A percentile compares a stretch with the other conserved stretches of the same genome.
These are phyloP conservation scores for Mustelus asterias DNA, from an alignment of 2,113 vertebrate species.

Conservation along the genomic window DNA sequence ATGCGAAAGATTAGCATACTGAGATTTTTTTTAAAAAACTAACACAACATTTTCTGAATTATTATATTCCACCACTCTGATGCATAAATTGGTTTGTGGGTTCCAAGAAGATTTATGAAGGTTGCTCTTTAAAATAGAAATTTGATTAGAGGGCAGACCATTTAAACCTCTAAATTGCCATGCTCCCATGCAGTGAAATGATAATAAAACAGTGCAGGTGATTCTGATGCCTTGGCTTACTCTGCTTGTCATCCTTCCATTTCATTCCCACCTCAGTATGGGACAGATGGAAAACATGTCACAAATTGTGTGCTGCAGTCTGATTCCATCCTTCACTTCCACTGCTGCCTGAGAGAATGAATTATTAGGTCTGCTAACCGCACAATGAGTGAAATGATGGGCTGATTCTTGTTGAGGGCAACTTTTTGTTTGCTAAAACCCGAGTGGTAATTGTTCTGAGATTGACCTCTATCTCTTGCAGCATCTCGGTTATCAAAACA, in stretches of 20 bases:
- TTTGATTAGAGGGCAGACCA: background rate
- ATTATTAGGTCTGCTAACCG: background rate
- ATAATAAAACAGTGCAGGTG: background rate
- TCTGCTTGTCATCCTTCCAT: background rate
- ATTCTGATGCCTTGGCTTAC: background rate
- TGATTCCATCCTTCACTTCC: slow-evolving; percentile 9
- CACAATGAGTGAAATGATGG: background rate
- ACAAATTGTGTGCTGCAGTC: slow-evolving; percentile 20
- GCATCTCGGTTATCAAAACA: slow-evolving; percentile 6
- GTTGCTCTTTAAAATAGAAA: background rate
- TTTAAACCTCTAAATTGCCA: background rate
- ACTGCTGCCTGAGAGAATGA: slow-evolving; percentile 27
- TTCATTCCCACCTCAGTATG: background rate
- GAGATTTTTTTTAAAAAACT: background rate
- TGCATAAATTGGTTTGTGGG: background rate
- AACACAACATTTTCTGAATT: background rate
- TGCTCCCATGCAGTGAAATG: background rate
- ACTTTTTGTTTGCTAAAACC: background rate
- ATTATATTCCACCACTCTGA: background rate
- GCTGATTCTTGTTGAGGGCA: background rate
- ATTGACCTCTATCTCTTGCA: slow-evolving; percentile 25
- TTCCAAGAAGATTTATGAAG: background rate
- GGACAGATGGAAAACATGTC: slow-evolving; percentile 12
- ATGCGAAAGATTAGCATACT: no score
- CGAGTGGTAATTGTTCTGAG: slow-evolving; percentile 3